Evolutionary conservation across 1,140 invertebrate genomes (phyloP), one percentile per base, ranked within the genome.

Genomic region (Drosophila ficusphila): DNA sequence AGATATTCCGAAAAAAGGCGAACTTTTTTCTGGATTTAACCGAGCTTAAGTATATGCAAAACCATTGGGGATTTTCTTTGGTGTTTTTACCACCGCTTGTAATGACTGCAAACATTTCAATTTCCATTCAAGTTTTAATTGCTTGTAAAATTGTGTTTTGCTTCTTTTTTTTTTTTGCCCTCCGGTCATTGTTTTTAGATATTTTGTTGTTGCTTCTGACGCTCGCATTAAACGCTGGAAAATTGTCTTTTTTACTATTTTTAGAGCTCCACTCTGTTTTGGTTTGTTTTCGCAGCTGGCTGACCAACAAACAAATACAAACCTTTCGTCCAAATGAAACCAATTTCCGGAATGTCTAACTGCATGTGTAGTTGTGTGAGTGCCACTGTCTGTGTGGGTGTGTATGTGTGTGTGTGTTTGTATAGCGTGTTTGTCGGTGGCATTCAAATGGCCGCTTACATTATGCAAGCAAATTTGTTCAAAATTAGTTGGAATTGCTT

Each of bases 41-140:
- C 38, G 18, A 18, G 38, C 29, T 39, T 39, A 57, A 57, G 51
- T 29, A 57, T 21, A 18, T 12, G 16, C 23, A 27, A 38, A 27
- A 38, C 6, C 48, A 18, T 38, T 1, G 49, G 7, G 6, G 34
- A 14, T 29, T 39, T 18, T 25, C 19, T 42, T 33, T 31, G n/a
- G 4, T 6, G 12, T 27, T 12, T 51, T 4, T 16, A 21, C 14
- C 21, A 34, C 38, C 64, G 25, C 42, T 38, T 29, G 48, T 48
- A 56, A 58, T 38, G 51, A 29, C 41, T 46, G 42, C 46, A 71
- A 72, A 82, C 79, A 81, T 73, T 76, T 81, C 69, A 58, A 62
- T 71, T 82, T 82, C 62, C 64, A 82, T 82, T 82, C 69, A 82
- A 82, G 78, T 82, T 82, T 82, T 82, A 82, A 82, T 82, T 82